Evolutionary conservation across 30 jellyfish, hydroid and myxozoan genomes (phyloP).

Genomic region (Sanderia malayensis): DNA sequence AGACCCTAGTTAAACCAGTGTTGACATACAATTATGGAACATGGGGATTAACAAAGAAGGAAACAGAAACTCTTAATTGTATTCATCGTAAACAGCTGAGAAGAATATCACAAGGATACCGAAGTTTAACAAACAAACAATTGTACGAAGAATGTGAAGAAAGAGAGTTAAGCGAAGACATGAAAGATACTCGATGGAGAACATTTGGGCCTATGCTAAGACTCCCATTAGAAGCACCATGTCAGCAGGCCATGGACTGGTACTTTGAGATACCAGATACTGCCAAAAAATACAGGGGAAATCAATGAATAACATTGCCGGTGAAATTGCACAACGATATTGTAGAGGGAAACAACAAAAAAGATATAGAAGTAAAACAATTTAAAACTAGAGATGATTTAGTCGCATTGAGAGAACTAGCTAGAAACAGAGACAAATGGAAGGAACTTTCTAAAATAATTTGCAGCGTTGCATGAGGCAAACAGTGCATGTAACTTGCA

Average conservation of each 20-base stretch:
- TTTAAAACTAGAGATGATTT: too few species aligned
- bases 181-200: constrained; percentile 50
- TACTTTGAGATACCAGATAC: constrained; percentile 3
- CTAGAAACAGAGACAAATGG: too few species aligned
- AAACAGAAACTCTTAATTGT: neutral
- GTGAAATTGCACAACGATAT: too few species aligned
- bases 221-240: constrained; percentile 9
- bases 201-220: constrained; percentile 24
- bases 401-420: too few species aligned
- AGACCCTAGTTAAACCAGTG: neutral
- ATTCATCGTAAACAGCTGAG: constrained; percentile 6
- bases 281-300: constrained; percentile 2
- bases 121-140: constrained; percentile 35
- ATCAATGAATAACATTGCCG: too few species aligned
- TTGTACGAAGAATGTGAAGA: constrained; percentile 27
- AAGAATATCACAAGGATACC: constrained; percentile 5
- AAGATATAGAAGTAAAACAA: too few species aligned
- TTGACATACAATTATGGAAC: neutral
- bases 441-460: too few species aligned
- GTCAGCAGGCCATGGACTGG: constrained; percentile 8
- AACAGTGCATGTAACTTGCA: too few species aligned
- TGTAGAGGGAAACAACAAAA: too few species aligned
- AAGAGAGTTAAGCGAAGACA: constrained; percentile 35
- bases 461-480: too few species aligned
- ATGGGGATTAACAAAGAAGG: too few species aligned